These are phyloP conservation scores for Anoncus sp. DNA, from an alignment of 2,888 invertebrate genomes.

Conservation along the genomic window DNA sequence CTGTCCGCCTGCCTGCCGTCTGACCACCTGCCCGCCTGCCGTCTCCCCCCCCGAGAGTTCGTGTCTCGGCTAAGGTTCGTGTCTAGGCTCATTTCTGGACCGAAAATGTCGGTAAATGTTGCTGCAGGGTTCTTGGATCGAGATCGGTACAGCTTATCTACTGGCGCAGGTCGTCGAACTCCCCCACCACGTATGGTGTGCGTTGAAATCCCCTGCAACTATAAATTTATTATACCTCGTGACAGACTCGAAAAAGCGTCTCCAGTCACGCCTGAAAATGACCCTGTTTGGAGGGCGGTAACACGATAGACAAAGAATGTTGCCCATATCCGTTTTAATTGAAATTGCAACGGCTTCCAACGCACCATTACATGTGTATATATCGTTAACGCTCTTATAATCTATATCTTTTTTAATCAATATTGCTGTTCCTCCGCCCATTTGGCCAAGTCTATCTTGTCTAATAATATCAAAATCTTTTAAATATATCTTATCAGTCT, in stretches of 20 bases:
- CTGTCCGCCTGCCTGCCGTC: too few relatives aligned
- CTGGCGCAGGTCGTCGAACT: not conserved
- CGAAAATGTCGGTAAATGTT: too few relatives aligned
- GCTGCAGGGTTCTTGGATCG: too few relatives aligned
- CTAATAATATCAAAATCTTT: slow-evolving; percentile 27
- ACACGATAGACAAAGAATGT: not conserved
- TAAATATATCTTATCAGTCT: not conserved
- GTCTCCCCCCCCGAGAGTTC: too few relatives aligned
- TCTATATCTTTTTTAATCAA: slow-evolving; percentile 16
- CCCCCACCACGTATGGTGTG: slow-evolving; percentile 5
- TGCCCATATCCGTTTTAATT: not conserved
- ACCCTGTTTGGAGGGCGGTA: not conserved
- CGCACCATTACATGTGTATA: not conserved
- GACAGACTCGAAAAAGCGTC: slow-evolving; percentile 4
- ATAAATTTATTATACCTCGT: slow-evolving; percentile 2
- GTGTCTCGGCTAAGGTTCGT: too few relatives aligned
- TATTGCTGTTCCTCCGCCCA: slow-evolving; percentile 3
- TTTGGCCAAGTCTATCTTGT: not conserved
- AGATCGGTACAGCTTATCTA: too few relatives aligned
- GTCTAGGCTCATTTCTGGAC: too few relatives aligned
- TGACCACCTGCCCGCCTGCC: too few relatives aligned
- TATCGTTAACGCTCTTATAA: not conserved
- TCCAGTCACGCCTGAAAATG: not conserved
- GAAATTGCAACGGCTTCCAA: not conserved
- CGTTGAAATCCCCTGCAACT: slow-evolving; percentile 25